A percentile compares a stretch with the other conserved stretches of the same genome.
phyloP scores from a whole-genome alignment of 2,113 vertebrate genomes.

The Pycnonotus jocosus region DNA sequence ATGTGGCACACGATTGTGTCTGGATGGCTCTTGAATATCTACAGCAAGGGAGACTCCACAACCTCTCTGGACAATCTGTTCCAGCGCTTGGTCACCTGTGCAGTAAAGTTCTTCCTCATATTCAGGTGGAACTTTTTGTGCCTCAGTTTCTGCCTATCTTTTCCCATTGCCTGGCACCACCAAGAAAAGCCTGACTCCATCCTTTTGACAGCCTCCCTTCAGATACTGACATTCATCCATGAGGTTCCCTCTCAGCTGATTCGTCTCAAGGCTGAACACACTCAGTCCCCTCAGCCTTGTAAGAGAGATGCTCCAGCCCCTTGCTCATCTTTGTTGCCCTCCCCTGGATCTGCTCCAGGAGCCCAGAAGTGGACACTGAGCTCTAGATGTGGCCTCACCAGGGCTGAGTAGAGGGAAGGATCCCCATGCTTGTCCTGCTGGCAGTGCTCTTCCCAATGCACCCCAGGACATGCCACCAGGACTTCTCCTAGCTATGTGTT shows the following conservation, averaged over 20 bases:
- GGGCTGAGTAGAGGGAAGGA: background rate
- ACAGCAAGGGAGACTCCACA: accelerated
- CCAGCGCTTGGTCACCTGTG: background rate
- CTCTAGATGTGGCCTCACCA: background rate
- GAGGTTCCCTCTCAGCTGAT: too few relatives aligned
- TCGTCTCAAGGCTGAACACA: accelerated
- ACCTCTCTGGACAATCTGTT: background rate
- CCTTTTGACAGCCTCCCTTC: background rate
- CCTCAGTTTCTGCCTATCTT: background rate
- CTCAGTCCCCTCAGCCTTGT: background rate
- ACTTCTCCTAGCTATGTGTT: background rate
- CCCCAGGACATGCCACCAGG: background rate
- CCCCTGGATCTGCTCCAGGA: background rate
- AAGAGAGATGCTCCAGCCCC: background rate
- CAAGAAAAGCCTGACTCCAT: background rate
- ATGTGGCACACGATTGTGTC: accelerated
- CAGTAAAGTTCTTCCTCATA: background rate
- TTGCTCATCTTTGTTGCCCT: background rate
- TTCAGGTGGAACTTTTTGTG: background rate
- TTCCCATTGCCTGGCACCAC: background rate
- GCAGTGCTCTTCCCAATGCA: background rate
- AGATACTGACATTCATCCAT: background rate
- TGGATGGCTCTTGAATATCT: background rate
- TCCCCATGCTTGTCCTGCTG: background rate
- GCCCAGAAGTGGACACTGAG: background rate